Percentiles rank a stretch among this genome's conserved stretches.
These are phyloP conservation scores for Venusia cambrica DNA, from an alignment of 2,888 invertebrate species.

Conservation along the genomic window DNA sequence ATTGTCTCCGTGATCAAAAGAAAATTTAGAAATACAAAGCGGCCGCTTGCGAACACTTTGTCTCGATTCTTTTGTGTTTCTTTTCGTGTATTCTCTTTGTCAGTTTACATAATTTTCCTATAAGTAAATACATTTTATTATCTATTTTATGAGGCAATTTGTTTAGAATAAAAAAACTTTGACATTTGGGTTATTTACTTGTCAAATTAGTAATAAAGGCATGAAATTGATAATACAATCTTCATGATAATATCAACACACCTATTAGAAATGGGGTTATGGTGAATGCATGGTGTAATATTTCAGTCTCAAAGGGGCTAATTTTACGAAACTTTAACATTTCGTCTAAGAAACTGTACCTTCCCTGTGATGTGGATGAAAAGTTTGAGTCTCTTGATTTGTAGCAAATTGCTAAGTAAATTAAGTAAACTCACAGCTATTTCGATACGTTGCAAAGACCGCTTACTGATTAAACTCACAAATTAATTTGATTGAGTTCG, in stretches of 20 bases:
- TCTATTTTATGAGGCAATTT: constrained; percentile 7
- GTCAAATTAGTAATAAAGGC: no score
- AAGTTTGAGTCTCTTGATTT: constrained; percentile 40
- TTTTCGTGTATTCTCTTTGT: constrained; percentile 20
- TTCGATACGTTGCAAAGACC: constrained; percentile 28
- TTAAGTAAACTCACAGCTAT: constrained; percentile 34
- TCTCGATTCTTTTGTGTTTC: constrained; percentile 22
- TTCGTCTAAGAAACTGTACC: constrained; percentile 30
- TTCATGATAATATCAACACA: no score
- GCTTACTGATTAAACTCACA: constrained; percentile 19
- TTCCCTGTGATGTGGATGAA: constrained; percentile 34
- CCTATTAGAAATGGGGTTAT: no score
- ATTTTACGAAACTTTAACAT: constrained; percentile 45
- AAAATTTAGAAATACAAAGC: constrained; percentile 18
- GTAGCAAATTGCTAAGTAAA: constrained; percentile 41
- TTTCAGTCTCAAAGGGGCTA: constrained; percentile 44
- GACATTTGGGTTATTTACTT: no score
- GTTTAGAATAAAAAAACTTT: no score
- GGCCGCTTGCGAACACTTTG: constrained; percentile 17
- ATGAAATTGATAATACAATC: no score
- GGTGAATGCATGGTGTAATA: constrained; percentile 26
- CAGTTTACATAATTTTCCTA: constrained; percentile 16
- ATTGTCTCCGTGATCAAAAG: constrained; percentile 18
- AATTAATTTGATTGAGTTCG: constrained; percentile 20
- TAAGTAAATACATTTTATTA: constrained; percentile 6